Conservation (phyloP, 2,888 invertebrate genomes). For the Philereme transversata region DNA sequence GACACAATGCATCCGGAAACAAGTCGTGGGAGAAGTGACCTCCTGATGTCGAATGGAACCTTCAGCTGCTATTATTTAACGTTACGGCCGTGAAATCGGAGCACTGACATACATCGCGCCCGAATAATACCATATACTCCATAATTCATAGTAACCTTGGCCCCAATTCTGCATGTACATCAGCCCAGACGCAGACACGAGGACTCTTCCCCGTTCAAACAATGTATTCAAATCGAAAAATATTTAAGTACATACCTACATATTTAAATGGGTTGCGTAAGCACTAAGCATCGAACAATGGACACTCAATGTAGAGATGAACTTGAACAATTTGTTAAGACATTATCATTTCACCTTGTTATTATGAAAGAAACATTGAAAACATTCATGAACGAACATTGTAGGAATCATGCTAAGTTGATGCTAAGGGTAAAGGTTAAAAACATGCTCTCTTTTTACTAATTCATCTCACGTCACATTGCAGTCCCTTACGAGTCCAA, state of each 20-base stretch:
- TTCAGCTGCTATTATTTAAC: slow-evolving; percentile 76
- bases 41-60: slow-evolving; percentile 73
- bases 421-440: too few species aligned
- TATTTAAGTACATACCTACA: slow-evolving; percentile 29
- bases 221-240: slow-evolving; percentile 9
- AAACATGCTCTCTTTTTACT: too few species aligned
- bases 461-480: too few species aligned
- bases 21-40: slow-evolving; percentile 66
- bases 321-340: slow-evolving; percentile 12
- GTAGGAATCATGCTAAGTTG: too few species aligned
- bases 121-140: slow-evolving; percentile 81
- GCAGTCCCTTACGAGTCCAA: too few species aligned
- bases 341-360: too few species aligned
- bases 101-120: slow-evolving; percentile 76
- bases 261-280: slow-evolving; percentile 8
- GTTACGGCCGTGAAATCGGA: slow-evolving; percentile 78
- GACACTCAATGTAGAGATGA: neutral
- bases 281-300: neutral
- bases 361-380: too few species aligned
- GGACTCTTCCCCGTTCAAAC: slow-evolving; percentile 35
- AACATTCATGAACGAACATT: too few species aligned
- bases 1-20: slow-evolving; percentile 66
- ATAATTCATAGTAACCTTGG: slow-evolving; percentile 82
- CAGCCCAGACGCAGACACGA: slow-evolving; percentile 38
- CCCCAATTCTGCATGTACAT: slow-evolving; percentile 60